Conservation (phyloP, 2,888 invertebrate species). For the Eilema depressum region DNA sequence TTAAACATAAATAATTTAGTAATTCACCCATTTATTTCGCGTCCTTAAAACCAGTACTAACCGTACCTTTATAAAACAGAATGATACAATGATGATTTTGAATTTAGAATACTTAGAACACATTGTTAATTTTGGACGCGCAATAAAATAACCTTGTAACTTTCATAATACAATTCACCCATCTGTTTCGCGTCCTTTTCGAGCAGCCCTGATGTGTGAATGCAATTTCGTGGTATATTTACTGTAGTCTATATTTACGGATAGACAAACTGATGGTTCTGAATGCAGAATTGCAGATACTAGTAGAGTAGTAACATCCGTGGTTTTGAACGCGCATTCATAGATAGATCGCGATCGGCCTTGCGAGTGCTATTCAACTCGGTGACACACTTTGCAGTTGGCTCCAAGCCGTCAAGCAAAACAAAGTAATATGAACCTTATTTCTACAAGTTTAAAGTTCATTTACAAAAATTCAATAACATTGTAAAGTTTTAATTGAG, state of each 20-base stretch:
- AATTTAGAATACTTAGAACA: conserved; percentile 33
- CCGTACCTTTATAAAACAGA: conserved; percentile 18
- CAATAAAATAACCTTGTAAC: conserved; percentile 37
- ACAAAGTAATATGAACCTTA: conserved; percentile 67
- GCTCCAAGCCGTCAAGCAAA: conserved; percentile 75
- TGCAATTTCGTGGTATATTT: conserved; percentile 11
- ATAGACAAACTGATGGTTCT: conserved; percentile 47
- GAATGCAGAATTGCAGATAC: conserved; percentile 28
- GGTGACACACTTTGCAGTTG: conserved; percentile 86
- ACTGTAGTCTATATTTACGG: conserved; percentile 30
- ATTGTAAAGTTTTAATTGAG: conserved; percentile 68
- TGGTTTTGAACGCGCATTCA: conserved; percentile 79
- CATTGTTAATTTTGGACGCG: conserved; percentile 44
- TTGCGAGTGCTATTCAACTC: conserved; percentile 84
- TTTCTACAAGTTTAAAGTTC: conserved; percentile 30
- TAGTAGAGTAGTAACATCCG: conserved; percentile 71
- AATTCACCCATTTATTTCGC: conserved; percentile 10
- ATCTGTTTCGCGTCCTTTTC: conserved; percentile 26
- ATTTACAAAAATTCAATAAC: conserved; percentile 29
- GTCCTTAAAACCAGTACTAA: background rate
- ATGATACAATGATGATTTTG: conserved; percentile 36
- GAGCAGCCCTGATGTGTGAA: background rate
- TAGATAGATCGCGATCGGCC: conserved; percentile 84
- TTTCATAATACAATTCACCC: conserved; percentile 23
- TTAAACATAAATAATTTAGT: too few relatives aligned